Evolutionary conservation across 23 tunicate genomes (phyloP).

Genomic region (Phallusia fumigata): DNA sequence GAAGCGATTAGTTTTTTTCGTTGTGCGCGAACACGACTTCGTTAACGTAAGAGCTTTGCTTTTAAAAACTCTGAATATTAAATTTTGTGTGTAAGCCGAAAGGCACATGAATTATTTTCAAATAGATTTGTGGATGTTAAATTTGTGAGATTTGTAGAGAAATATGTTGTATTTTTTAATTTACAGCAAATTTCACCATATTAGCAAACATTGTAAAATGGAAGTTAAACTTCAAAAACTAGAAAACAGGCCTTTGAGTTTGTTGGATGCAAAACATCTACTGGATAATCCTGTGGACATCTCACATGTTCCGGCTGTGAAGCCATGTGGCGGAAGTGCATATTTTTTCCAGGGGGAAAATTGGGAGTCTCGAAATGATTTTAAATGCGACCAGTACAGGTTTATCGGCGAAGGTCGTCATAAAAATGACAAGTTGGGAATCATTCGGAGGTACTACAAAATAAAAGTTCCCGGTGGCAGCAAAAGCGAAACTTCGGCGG

Average conservation of each 20-base stretch:
- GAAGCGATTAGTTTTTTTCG: not conserved
- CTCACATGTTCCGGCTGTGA: conserved; percentile 12
- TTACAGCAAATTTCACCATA: too few relatives aligned
- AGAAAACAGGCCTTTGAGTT: conserved; percentile 12
- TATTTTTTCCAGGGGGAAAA: not conserved
- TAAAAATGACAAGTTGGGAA: conserved; percentile 13
- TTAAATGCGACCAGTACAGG: conserved; percentile 25
- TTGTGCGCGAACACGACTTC: not conserved
- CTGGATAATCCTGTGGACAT: not conserved
- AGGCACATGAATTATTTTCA: too few relatives aligned
- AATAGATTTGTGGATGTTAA: too few relatives aligned
- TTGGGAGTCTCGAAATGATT: conserved; percentile 13
- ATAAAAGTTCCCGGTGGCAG: conserved; percentile 13
- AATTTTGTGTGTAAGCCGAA: not conserved
- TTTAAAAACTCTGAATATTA: too few relatives aligned
- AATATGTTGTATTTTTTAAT: too few relatives aligned
- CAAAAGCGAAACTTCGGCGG: not conserved
- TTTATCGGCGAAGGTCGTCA: conserved; percentile 6
- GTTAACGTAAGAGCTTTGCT: too few relatives aligned
- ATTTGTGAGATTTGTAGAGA: too few relatives aligned
- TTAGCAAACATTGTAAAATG: not conserved
- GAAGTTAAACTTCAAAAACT: not conserved
- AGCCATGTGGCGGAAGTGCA: conserved; percentile 14
- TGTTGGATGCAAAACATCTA: conserved; percentile 10
- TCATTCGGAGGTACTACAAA: conserved; percentile 21